phyloP scores from a whole-genome alignment of 2,113 vertebrate genomes.

The Lamprologus speciosus region DNA sequence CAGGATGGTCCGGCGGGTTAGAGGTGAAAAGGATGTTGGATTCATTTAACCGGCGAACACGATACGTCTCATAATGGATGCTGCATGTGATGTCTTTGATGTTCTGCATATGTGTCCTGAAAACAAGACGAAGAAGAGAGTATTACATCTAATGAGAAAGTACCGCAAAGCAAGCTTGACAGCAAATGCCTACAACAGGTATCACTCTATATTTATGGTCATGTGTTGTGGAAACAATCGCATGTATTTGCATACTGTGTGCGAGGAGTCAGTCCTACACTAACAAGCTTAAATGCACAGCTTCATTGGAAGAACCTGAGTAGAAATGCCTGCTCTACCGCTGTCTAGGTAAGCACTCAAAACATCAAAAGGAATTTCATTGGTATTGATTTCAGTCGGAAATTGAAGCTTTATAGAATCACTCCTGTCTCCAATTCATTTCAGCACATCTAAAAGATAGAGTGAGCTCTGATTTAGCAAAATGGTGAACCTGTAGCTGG shows the following conservation, averaged over 20 bases:
- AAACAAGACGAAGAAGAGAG: background rate
- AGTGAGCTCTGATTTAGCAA: background rate
- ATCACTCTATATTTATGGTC: background rate
- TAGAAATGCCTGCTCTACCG: background rate
- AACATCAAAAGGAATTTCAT: background rate
- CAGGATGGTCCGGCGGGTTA: constrained; percentile 55
- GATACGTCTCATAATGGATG: constrained; percentile 96
- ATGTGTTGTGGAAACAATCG: background rate
- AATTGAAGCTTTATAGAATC: background rate
- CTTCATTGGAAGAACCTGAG: background rate
- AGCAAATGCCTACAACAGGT: background rate
- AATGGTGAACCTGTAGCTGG: background rate
- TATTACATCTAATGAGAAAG: background rate
- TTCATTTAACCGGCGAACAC: constrained; percentile 90
- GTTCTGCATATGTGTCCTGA: constrained; percentile 98
- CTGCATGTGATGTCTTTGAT: constrained; percentile 97
- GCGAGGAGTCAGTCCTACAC: background rate
- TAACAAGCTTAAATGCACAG: background rate
- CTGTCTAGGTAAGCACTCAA: background rate
- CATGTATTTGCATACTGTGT: background rate
- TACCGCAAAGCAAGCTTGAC: background rate
- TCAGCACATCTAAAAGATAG: background rate
- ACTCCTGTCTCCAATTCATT: background rate
- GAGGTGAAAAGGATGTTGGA: constrained; percentile 53
- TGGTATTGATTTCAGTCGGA: background rate